Percentiles rank a stretch among this genome's conserved stretches.
phyloP scores from a whole-genome alignment of 2,113 vertebrate species.

The Macrotus californicus region DNA sequence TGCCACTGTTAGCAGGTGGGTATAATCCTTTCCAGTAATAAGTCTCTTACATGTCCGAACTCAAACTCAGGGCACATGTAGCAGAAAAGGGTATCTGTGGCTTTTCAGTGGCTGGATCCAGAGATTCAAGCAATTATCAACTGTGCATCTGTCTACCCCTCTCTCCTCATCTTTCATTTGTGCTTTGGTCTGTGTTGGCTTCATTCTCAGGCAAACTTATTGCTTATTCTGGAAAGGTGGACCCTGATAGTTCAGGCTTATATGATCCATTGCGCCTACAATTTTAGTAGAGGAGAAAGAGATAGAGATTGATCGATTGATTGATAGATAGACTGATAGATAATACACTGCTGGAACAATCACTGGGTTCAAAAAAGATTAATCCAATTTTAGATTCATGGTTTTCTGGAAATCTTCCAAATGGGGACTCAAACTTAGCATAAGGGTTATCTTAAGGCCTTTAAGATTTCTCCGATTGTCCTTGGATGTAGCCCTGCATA shows the following conservation, averaged over 20 bases:
- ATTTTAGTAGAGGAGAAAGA: background rate
- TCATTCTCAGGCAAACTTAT: background rate
- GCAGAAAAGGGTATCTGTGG: background rate
- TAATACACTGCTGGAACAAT: background rate
- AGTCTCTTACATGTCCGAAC: background rate
- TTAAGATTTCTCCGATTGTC: background rate
- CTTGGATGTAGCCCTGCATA: background rate
- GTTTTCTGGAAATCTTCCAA: background rate
- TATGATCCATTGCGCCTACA: background rate
- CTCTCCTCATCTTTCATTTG: background rate
- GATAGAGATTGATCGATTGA: background rate
- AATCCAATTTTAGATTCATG: background rate
- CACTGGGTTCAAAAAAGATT: background rate
- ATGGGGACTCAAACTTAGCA: background rate
- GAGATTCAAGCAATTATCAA: background rate
- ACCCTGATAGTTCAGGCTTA: background rate
- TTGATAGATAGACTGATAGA: background rate
- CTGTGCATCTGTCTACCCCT: background rate
- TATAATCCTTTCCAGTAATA: slow-evolving; percentile 15
- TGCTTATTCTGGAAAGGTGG: background rate
- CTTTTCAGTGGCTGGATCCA: background rate
- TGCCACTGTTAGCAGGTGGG: background rate
- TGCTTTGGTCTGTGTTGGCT: background rate
- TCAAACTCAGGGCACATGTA: background rate
- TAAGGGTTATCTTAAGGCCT: background rate